A percentile compares a stretch with the other conserved stretches of the same genome.
These are phyloP conservation scores for Leptinotarsa rubiginosa DNA, from an alignment of 2,888 invertebrate species.

Conservation along the genomic window DNA sequence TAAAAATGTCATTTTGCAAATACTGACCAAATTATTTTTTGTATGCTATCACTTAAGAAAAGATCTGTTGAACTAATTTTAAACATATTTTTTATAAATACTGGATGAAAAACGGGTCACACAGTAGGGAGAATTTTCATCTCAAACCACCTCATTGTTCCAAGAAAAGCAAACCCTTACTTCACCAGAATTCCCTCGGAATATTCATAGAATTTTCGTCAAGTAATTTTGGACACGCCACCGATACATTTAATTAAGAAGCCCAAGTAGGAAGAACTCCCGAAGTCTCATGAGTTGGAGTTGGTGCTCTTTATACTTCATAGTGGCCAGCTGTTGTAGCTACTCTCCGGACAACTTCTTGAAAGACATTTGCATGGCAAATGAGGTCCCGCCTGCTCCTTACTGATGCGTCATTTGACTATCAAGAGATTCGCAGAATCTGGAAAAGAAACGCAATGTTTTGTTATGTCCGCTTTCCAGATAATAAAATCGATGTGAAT, in stretches of 20 bases:
- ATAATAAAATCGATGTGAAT: too few species aligned
- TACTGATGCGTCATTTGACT: slow-evolving; percentile 47
- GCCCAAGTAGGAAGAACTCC: slow-evolving; percentile 40
- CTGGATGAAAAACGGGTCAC: too few species aligned
- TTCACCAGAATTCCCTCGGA: slow-evolving; percentile 1
- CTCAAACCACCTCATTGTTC: not conserved
- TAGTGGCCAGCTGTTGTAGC: slow-evolving; percentile 69
- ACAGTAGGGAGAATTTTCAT: not conserved
- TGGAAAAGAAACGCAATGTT: slow-evolving; percentile 3
- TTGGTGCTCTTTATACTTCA: slow-evolving; percentile 70
- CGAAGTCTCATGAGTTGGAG: slow-evolving; percentile 48
- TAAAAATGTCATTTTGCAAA: too few species aligned
- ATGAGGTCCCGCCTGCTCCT: slow-evolving; percentile 60
- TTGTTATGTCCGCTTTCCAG: not conserved
- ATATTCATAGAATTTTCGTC: slow-evolving; percentile 37
- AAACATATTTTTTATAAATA: too few species aligned
- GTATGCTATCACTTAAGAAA: too few species aligned
- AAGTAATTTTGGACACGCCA: slow-evolving; percentile 42
- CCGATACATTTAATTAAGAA: slow-evolving; percentile 49
- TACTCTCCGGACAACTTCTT: slow-evolving; percentile 63
- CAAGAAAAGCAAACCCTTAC: not conserved
- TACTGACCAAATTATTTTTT: too few species aligned
- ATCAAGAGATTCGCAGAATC: slow-evolving; percentile 5
- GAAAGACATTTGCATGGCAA: slow-evolving; percentile 66
- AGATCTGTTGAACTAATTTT: too few species aligned